Base-by-base conservation (phyloP, 2,888 invertebrate species). In the Abrostola triplasia region DNA sequence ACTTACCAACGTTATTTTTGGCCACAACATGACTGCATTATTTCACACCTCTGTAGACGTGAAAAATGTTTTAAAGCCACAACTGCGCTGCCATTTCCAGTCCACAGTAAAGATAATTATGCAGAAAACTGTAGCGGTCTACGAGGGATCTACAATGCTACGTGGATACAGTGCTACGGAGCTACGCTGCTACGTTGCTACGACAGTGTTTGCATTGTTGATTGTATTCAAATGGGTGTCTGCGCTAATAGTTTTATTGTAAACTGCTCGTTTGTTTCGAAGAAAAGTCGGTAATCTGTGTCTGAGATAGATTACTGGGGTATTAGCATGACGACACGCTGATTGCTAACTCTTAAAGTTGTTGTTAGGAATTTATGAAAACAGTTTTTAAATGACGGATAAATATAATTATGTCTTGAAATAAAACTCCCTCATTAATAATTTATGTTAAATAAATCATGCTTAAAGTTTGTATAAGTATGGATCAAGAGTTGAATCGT, bases 131-230 rank as follows among this genome's bases (percentile, higher is more conserved):
- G 53, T 64, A 56, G 53, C 38, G 52, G 64, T 69, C 56, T 73
- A 60, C 77, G 69, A 49, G 58, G 56, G 47, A 49, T 42, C 69
- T 59, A 64, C 60, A 59, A 9, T n/a, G 54, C 47, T 49, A 57
- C 44, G 56, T 40, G 36, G 44, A 51, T 24, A 10, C 24, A 24
- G 24, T 24, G 24, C 24, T 24, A 24, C 55, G 42, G 1, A 5
- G 62, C 58, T 61, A 61, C 62, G 55, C 2, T 11, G 55, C 73
- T 64, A 65, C 63, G 65, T 35, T 13, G 59, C 64, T 73, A 67
- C 67, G 71, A 38, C 59, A 69, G 66, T 70, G 81, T 70, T 70
- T 64, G 59, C 70, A 63, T 73, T 70, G 60, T 70, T 70, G 59
- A 76, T 79, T 62, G 60, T 67, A 67, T 72, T 76, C 56, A 76